Conservation (phyloP, 2,113 vertebrate genomes). For the Gymnogyps californianus region DNA sequence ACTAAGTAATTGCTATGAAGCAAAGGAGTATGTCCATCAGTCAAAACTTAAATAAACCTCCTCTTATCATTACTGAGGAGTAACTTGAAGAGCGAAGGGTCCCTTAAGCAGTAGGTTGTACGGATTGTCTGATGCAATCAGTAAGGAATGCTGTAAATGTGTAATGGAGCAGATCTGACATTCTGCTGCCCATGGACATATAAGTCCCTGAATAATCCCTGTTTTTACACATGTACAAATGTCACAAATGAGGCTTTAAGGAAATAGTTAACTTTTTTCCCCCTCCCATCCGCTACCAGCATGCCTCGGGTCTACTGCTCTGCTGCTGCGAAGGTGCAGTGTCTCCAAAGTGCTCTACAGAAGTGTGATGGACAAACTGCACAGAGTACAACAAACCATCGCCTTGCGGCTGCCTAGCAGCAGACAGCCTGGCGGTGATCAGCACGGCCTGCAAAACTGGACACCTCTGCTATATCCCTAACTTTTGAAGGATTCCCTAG, state of each 20-base stretch:
- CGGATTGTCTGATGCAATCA: not conserved
- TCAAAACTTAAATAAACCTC: not conserved
- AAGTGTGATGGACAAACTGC: not conserved
- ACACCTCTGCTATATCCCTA: not conserved
- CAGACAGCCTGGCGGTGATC: not conserved
- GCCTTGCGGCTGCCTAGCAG: not conserved
- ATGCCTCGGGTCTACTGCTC: not conserved
- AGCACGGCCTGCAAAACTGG: not conserved
- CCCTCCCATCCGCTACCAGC: not conserved
- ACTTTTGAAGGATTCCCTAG: not conserved
- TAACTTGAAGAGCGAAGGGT: not conserved
- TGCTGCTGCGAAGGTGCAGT: fast-evolving
- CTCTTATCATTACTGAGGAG: not conserved
- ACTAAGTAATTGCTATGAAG: not conserved
- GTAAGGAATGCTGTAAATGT: not conserved
- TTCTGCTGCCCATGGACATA: not conserved
- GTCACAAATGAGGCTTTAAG: not conserved
- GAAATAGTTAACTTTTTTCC: not conserved
- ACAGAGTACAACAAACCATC: not conserved
- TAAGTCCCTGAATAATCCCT: not conserved
- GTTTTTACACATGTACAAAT: not conserved
- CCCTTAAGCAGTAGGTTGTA: not conserved
- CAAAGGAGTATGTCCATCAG: not conserved
- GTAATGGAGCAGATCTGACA: not conserved
- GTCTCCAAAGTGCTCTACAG: not conserved